Evolutionary conservation across 2,113 vertebrate species (phyloP), one percentile per base, ranked within the genome.

Genomic region (Cheilinus undulatus): DNA sequence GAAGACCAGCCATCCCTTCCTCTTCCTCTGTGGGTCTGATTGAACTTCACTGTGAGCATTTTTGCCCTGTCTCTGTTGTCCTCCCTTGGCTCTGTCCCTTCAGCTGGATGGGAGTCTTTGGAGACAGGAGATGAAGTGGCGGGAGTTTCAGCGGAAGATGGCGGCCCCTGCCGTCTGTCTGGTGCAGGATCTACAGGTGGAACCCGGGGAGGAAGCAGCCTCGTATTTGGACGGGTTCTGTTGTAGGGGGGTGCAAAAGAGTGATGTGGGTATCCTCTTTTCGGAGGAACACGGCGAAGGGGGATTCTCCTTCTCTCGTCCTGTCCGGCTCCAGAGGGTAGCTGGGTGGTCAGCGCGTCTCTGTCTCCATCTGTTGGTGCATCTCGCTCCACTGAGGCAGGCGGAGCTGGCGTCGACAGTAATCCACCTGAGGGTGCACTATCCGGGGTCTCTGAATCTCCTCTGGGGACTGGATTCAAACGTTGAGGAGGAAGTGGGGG

Each of bases 171-270:
- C n/a, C 27, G 27, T n/a, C 13, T 53, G 30, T 63, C 20, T 14
- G 30, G 49, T 68, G 62, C 28, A 56, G 38, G 30, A 36, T 43
- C 58, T 42, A 69, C 23, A 53, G 69, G 53, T 48, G 7, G 38
- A 22, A 52, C 20, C 7, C 60, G 77, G 0, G 27, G 58, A 30
- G 54, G 69, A 20, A 69, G 50, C 7, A 23, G 15, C 49, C 34
- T 67, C 17, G 42, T 12, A 63, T 65, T 28, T 45, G 61, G 56
- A 20, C 32, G 83, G 17, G 63, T 80, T 66, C 15, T 57, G 43
- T 87, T 88, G 43, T 22, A 74, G 38, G 65, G 43, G 43, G 32
- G 15, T 23, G 61, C 19, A 5, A n/a, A 4, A 50, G n/a, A 13
- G 0, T 30, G 61, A 61, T 19, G 75, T 14, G 32, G 3, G 14